These are phyloP conservation scores for Agrochola lychnidis DNA, from an alignment of 2,888 invertebrate genomes.

Conservation along the genomic window DNA sequence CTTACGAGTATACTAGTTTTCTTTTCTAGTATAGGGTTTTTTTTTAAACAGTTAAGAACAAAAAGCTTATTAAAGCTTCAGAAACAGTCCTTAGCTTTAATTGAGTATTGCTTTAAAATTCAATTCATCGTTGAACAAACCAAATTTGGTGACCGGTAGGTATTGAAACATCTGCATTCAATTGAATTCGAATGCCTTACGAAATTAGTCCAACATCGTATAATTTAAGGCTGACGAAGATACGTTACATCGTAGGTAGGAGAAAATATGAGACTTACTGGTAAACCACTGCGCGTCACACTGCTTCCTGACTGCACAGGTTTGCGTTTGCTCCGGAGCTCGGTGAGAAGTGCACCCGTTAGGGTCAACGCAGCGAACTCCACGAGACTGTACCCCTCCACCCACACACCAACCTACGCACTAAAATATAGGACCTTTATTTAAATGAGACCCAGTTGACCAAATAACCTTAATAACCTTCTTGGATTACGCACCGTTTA, in stretches of 20 bases:
- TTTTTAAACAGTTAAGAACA: not conserved
- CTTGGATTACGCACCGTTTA: slow-evolving; percentile 21
- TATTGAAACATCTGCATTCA: slow-evolving; percentile 37
- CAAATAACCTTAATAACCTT: slow-evolving; percentile 9
- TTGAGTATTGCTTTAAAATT: slow-evolving; percentile 7
- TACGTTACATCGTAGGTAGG: not conserved
- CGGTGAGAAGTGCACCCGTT: slow-evolving; percentile 91
- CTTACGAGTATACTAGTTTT: no score
- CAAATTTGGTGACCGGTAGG: slow-evolving; percentile 23
- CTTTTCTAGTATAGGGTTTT: no score
- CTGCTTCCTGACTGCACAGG: slow-evolving; percentile 92
- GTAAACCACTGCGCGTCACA: slow-evolving; percentile 96
- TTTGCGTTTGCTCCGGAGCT: slow-evolving; percentile 91
- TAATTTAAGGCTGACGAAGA: slow-evolving; percentile 24
- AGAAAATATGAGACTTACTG: slow-evolving; percentile 84
- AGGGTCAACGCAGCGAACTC: slow-evolving; percentile 93
- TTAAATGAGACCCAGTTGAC: slow-evolving; percentile 22
- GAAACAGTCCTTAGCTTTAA: not conserved
- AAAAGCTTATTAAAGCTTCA: not conserved
- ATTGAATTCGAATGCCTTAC: slow-evolving; percentile 37
- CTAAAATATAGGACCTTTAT: slow-evolving; percentile 73
- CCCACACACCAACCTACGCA: slow-evolving; percentile 95
- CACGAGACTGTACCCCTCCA: slow-evolving; percentile 93
- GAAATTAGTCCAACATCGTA: slow-evolving; percentile 22
- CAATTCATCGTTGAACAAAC: slow-evolving; percentile 24